Evolutionary conservation across 1,140 invertebrate species (phyloP), one percentile per base, ranked within the genome.

Genomic region (Phocides pigmalion): DNA sequence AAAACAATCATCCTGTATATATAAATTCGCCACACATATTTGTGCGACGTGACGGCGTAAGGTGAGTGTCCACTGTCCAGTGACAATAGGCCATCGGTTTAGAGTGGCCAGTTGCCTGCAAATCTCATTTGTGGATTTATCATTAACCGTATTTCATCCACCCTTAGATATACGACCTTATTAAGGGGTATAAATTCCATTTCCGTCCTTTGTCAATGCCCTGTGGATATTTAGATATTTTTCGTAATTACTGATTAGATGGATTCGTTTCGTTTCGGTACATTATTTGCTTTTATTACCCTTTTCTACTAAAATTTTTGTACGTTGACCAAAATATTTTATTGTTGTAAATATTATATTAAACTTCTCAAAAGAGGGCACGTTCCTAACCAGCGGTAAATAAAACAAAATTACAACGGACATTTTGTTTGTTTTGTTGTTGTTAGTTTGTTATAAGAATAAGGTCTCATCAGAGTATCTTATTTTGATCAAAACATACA

Each of bases 121-220:
- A 91, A 91, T 91, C 89, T 91, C 87, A 89, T 91, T 91, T 89
- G 89, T 87, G 87, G 89, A 87, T 87, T 91, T 91, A 91, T 91
- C 89, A 91, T 91, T 89, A 91, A 89, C 87, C 81, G 85, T 83
- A 84, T 89, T 90, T 84, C 84, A 83, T 81, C 70, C 84, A 87
- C 83, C 87, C 85, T 84, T 79, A 70, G 74, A 74, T 76, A 70
- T 70, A 56, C 64, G 71, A 83, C 82, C 88, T 81, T 87, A 89
- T 90, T 90, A 89, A 73, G 76, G 76, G 79, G 78, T 85, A 86
- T 85, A 84, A 80, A 88, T 87, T 87, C 81, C 86, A 82, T 89
- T 87, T 84, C 87, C 84, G 74, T 46, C 66, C 51, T 73, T 85
- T 79, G 74, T 79, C 69, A 79, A 81, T 80, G 66, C 74, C 76